A percentile compares a stretch with the other conserved stretches of the same genome.
Evolutionary conservation across 2,113 vertebrate species (phyloP).

Genomic region (Hypanus sabinus): DNA sequence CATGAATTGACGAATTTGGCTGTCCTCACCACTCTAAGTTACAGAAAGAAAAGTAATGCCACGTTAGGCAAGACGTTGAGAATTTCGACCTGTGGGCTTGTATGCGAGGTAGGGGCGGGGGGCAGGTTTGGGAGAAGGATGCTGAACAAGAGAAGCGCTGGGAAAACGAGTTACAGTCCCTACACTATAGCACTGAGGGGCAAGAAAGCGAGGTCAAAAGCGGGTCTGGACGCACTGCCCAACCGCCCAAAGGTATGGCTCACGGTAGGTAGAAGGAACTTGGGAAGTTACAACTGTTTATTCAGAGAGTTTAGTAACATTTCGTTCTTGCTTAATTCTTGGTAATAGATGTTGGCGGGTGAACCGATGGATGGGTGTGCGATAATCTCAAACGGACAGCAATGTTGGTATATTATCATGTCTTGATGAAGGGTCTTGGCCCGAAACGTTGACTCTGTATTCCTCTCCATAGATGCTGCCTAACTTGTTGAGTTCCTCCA

Average conservation of each 20-base stretch:
- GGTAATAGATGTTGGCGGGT: not conserved
- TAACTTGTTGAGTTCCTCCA: no score
- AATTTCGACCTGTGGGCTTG: not conserved
- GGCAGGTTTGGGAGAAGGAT: conserved; percentile 40
- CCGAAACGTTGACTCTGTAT: no score
- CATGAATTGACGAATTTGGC: not conserved
- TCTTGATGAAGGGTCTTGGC: no score
- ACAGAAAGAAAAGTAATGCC: not conserved
- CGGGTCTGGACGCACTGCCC: conserved; percentile 60
- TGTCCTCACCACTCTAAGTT: not conserved
- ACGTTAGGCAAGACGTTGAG: not conserved
- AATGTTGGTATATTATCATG: not conserved
- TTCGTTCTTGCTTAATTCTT: not conserved
- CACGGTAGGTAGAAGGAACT: conserved; percentile 57
- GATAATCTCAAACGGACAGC: not conserved
- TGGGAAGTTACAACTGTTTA: not conserved
- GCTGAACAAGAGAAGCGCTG: conserved; percentile 43
- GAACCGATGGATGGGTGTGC: not conserved
- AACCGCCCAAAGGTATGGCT: conserved; percentile 58
- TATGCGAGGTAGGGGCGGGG: not conserved
- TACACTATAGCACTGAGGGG: conserved; percentile 52
- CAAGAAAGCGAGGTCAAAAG: conserved; percentile 49
- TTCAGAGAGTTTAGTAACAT: not conserved
- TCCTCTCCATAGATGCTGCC: no score
- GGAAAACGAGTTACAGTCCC: conserved; percentile 67